These are phyloP conservation scores for Artemia franciscana DNA, from an alignment of 1,140 invertebrate genomes.

Conservation along the genomic window DNA sequence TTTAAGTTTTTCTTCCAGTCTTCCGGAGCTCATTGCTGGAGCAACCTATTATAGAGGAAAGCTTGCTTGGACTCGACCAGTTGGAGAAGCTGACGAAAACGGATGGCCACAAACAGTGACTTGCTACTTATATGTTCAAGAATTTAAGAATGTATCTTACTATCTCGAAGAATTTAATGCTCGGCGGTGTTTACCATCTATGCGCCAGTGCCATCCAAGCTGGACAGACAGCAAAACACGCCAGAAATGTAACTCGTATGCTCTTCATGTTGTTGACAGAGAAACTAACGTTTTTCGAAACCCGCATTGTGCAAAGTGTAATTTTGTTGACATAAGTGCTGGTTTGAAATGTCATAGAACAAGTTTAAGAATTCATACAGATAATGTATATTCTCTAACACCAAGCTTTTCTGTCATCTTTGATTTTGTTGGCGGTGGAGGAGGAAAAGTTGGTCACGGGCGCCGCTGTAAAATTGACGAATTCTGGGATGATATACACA, in stretches of 20 bases:
- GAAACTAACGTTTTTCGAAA: constrained; percentile 17
- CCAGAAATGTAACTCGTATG: constrained; percentile 8
- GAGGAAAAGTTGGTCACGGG: constrained; percentile 10
- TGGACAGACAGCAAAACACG: neutral
- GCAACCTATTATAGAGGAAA: neutral
- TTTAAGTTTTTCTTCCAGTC: neutral
- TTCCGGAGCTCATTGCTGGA: neutral
- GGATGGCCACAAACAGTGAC: neutral
- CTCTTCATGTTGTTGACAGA: constrained; percentile 6
- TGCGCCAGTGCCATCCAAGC: constrained; percentile 1
- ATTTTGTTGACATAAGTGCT: constrained; percentile 8
- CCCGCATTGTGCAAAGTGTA: constrained; percentile 20
- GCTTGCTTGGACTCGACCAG: neutral
- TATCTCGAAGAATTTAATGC: constrained; percentile 1
- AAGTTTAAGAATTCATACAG: neutral
- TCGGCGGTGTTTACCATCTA: constrained; percentile 7
- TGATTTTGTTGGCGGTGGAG: constrained; percentile 11
- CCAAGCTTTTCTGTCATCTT: constrained; percentile 14
- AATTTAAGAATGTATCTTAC: neutral
- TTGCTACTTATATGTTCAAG: neutral
- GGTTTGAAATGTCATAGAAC: neutral
- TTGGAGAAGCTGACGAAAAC: neutral
- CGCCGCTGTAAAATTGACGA: constrained; percentile 12
- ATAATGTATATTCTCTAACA: neutral
- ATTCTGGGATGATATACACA: constrained; percentile 15